These are phyloP conservation scores for Cybosia mesomella DNA, from an alignment of 2,888 invertebrate species.

Conservation along the genomic window DNA sequence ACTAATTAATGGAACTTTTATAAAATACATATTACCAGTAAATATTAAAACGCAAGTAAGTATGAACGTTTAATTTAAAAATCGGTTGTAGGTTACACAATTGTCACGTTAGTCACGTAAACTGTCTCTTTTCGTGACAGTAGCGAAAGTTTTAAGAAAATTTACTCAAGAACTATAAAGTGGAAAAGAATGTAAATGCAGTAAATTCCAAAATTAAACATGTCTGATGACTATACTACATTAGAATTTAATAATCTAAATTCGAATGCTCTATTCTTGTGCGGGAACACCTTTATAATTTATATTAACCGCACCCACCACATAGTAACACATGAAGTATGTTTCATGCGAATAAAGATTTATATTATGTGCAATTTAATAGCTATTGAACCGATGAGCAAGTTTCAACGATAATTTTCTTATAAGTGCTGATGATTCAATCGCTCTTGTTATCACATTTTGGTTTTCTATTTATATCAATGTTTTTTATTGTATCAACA, in stretches of 20 bases:
- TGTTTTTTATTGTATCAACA: not conserved
- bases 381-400: constrained; percentile 30
- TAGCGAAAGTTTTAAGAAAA: constrained; percentile 24
- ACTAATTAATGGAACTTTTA: constrained; percentile 11
- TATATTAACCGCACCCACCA: constrained; percentile 11
- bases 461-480: not conserved
- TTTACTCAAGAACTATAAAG: not conserved
- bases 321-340: no score
- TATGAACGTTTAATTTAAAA: not conserved
- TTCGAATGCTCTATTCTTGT: constrained; percentile 21
- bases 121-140: constrained; percentile 13
- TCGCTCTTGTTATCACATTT: not conserved
- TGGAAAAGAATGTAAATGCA: not conserved
- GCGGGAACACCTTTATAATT: constrained; percentile 23
- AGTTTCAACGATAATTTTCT: not conserved
- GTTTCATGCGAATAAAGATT: no score
- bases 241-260: constrained; percentile 1
- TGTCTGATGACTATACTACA: not conserved
- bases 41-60: no score
- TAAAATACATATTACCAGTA: no score
- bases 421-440: not conserved
- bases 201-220: not conserved
- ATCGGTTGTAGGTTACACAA: not conserved
- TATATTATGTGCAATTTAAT: constrained; percentile 38
- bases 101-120: not conserved